Base-by-base conservation (phyloP, 2,888 invertebrate species). In the Drosophila eohydei region DNA sequence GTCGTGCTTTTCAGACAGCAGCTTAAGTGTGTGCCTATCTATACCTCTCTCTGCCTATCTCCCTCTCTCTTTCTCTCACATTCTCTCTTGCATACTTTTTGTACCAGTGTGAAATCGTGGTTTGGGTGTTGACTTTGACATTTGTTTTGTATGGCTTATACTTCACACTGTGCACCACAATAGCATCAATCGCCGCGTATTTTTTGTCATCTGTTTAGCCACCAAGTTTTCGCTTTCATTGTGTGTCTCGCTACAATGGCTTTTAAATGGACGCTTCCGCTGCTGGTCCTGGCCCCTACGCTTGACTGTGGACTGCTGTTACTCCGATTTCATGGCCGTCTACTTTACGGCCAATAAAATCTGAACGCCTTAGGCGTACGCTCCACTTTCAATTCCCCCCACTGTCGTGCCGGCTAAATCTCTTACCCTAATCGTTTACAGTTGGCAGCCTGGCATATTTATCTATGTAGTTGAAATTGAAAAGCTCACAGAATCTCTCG, bases 271-370 rank as follows among this genome's bases (percentile, higher is more conserved):
- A 72, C 75, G 74, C 72, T 65, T 32, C 69, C 38, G 58, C 62
- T 34, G 30, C 21, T 34, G 51, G 14, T 5, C 1, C 36, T 32
- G 16, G 36, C 16, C 36, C n/a, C 30, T 28, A 5, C n/a, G 11
- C 30, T 44, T 4, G 34, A 21, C 40, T 44, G 44, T 38, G n/a
- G 62, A 26, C 61, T 58, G 54, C 43, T 62, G 54, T 40, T 62
- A 59, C 85, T 80, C 80, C 76, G 65, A 81, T 89, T 88, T 82
- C 82, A 89, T 80, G 73, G 75, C 74, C 72, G 79, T 73, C 85
- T 82, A 73, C 86, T 82, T 86, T 88, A 88, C 73, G 88, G 79
- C 80, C 88, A 89, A 89, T 89, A 89, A 88, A 86, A 89, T 83
- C 74, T 74, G 67, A 86, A 89, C 80, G 89, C 85, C 73, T 77